Conservation (phyloP, 2,113 vertebrate genomes). For the Paramormyrops kingsleyae region DNA sequence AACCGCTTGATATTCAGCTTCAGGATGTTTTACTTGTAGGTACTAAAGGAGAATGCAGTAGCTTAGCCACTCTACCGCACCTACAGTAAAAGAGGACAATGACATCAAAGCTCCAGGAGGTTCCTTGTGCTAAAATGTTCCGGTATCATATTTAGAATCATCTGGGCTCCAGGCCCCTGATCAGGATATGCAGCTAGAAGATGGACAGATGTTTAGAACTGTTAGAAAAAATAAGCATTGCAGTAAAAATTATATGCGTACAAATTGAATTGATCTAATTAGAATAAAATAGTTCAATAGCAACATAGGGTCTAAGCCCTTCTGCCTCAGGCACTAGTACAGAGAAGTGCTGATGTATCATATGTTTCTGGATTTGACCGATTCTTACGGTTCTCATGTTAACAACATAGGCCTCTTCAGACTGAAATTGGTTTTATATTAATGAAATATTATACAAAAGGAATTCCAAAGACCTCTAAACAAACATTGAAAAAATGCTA, state of each 20-base stretch:
- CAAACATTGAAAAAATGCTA: not conserved
- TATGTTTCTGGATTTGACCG: not conserved
- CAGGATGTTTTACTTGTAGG: not conserved
- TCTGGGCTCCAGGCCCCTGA: not conserved
- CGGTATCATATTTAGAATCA: not conserved
- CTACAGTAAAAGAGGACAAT: not conserved
- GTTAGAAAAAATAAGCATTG: not conserved
- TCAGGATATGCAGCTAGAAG: not conserved
- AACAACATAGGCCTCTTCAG: not conserved
- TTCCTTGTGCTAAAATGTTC: not conserved
- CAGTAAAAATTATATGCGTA: not conserved
- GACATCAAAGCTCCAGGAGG: not conserved
- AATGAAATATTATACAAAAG: not conserved
- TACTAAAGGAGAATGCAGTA: not conserved
- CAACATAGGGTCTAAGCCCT: not conserved
- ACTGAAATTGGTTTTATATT: not conserved
- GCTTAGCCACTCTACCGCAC: not conserved
- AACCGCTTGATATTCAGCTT: not conserved
- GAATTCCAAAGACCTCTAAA: not conserved
- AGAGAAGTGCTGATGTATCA: not conserved
- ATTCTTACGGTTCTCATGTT: not conserved
- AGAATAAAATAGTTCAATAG: not conserved
- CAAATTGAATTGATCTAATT: not conserved
- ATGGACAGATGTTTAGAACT: not conserved
- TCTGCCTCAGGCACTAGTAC: not conserved